Base-by-base conservation (phyloP, 2,113 vertebrate species). In the Semnornis frantzii region DNA sequence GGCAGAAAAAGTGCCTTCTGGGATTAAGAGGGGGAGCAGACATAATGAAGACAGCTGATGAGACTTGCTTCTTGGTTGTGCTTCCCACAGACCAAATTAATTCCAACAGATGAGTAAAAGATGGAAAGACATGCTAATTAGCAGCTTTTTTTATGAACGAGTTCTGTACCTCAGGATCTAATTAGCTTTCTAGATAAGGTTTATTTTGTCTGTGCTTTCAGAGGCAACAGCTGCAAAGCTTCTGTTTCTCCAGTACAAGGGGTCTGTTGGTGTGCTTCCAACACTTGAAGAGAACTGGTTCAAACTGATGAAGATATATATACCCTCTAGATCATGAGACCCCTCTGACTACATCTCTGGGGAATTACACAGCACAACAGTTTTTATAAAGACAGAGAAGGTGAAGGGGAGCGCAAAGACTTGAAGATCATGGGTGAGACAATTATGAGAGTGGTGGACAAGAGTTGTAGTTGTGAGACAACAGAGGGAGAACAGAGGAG, bases 81-180 rank as follows among this genome's bases (percentile, higher is more conserved):
- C 77, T 89, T 93, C 73, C 86, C 81, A 89, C 48, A 3, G 82
- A 78, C 15, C 44, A 82, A 82, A 94, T 92, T 83, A 86, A 90
- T 93, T 92, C 63, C 48, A 81, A n/a, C 25, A 78, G 65, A 69
- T 89, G 75, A 89, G 66, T 52, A 84, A 87, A 94, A 91, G 81
- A 94, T 86, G 74, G 65, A 58, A 86, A 89, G 63, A 81, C 19
- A 42, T 85, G 66, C 48, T 90, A 90, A 94, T 95, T 75, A 94
- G 58, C 70, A 89, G 69, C 9, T 52, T 82, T 87, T 89, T 85
- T 87, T 87, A 84, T 54, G 54, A 89, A 78, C n/a, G 9, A 75
- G 21, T 78, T 87, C 31, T 72, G 19, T 57, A 14, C 60, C 78
- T 74, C 48, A 72, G 55, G 54, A 75, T 84, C n/a, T 92, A 72